Evolutionary conservation across 2,113 vertebrate genomes (phyloP), one percentile per base, ranked within the genome.

Genomic region (Asarcornis scutulata): DNA sequence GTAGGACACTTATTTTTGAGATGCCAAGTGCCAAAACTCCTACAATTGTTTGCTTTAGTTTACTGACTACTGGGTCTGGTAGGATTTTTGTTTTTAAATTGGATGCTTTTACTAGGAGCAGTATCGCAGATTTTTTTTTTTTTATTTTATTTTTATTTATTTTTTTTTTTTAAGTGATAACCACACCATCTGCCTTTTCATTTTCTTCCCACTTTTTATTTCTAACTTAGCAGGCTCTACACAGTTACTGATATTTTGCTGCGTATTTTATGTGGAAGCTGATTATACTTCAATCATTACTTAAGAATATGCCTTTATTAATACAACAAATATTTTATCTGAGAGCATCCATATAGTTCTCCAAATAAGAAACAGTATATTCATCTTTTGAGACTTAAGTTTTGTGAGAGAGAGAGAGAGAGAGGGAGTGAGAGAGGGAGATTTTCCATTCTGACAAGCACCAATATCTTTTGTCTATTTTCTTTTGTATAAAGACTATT

Each of bases 1-100:
- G 74, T 88, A 89, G 71, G 60, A 62, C 77, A 90, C 21, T 86
- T 90, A 76, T 93, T 96, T 92, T 88, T 94, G 77, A 78, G 58
- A 82, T 56, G 36, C 40, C 34, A 66, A 89, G 59, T 93, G 71
- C 23, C 68, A 48, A 48, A 91, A 80, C 56, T 88, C 86, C 83
- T 74, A 88, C 36, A 90, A 40, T 68, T 36, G 59, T 72, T 80
- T 69, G 27, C 42, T 20, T 67, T 82, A 50, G 31, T 72, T 92
- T 93, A 86, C 64, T 91, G 63, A 53, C 79, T 77, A 44, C 32
- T 84, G 42, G 27, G 9, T 80, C 29, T 84, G 22, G 12, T 50
- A 83, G 27, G 29, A 78, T 67, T 68, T 92, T 71, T 88, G 46
- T 63, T 89, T 81, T 77, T 59, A 91, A 86, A 86, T 71, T 32